Conservation (phyloP, 2,888 invertebrate genomes). For the Aphidoletes aphidimyza region DNA sequence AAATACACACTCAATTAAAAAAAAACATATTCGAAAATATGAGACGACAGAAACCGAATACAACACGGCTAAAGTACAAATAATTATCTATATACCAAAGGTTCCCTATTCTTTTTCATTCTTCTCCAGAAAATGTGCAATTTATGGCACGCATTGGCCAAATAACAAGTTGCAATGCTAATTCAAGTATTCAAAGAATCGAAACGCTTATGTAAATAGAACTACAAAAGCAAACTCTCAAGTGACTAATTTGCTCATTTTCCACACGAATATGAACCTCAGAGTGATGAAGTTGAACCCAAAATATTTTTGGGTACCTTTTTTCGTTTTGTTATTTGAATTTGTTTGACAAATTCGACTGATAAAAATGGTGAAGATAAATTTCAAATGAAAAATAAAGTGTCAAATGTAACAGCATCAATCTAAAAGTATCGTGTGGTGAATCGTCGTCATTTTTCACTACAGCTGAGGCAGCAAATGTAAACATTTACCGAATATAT, state of each 20-base stretch:
- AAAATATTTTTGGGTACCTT: too few species aligned
- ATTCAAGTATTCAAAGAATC: neutral
- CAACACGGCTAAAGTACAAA: neutral
- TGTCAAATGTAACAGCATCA: neutral
- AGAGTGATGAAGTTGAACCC: too few species aligned
- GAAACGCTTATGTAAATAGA: neutral
- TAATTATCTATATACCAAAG: neutral
- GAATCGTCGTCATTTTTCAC: neutral
- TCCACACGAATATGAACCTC: neutral
- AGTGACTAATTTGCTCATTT: conserved; percentile 26
- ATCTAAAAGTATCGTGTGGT: neutral
- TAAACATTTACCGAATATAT: neutral
- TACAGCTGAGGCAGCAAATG: neutral
- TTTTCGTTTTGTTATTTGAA: neutral
- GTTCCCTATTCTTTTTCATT: neutral
- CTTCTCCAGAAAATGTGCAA: neutral
- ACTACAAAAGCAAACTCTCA: neutral
- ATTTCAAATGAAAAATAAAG: neutral
- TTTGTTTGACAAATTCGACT: neutral
- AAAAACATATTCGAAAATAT: neutral
- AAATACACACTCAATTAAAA: neutral
- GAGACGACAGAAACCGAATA: neutral
- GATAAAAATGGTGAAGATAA: conserved; percentile 7
- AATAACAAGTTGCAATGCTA: neutral
- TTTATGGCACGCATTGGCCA: conserved; percentile 29